phyloP scores from a whole-genome alignment of 2,888 invertebrate genomes.

The Drosophila conformis region DNA sequence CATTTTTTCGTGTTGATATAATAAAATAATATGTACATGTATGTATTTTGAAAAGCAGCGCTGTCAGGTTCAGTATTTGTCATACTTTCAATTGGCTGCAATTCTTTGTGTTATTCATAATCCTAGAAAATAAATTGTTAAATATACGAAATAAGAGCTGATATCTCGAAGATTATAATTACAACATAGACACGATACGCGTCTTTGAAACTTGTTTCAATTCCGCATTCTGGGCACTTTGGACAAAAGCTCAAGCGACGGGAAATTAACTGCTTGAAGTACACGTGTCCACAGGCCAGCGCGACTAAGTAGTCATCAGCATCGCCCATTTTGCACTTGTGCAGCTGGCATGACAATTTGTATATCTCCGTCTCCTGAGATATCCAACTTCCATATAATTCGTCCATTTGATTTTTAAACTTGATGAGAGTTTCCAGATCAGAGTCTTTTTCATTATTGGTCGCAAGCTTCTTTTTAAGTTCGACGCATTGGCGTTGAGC shows the following conservation, averaged over 20 bases:
- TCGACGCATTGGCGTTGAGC: neutral
- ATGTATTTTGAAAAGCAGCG: neutral
- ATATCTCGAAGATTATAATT: neutral
- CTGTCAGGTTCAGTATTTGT: neutral
- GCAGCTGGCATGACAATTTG: accelerated
- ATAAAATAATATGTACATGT: too few relatives aligned
- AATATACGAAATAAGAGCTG: neutral
- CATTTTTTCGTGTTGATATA: too few relatives aligned
- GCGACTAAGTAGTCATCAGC: too few relatives aligned
- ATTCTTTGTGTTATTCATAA: neutral
- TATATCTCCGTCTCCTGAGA: accelerated
- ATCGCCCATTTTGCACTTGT: accelerated
- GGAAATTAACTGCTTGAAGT: neutral
- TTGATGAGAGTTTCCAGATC: too few relatives aligned
- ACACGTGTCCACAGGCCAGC: neutral
- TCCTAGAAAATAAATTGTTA: neutral
- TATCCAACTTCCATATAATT: accelerated
- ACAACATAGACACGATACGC: neutral
- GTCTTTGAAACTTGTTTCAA: too few relatives aligned
- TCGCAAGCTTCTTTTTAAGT: neutral
- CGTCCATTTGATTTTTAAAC: accelerated
- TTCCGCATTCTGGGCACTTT: neutral
- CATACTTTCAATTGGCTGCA: neutral
- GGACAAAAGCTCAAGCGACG: neutral
- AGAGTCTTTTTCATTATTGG: accelerated